These are phyloP conservation scores for Cryptomyrus ogoouensis DNA, from an alignment of 2,113 vertebrate genomes.

Conservation along the genomic window DNA sequence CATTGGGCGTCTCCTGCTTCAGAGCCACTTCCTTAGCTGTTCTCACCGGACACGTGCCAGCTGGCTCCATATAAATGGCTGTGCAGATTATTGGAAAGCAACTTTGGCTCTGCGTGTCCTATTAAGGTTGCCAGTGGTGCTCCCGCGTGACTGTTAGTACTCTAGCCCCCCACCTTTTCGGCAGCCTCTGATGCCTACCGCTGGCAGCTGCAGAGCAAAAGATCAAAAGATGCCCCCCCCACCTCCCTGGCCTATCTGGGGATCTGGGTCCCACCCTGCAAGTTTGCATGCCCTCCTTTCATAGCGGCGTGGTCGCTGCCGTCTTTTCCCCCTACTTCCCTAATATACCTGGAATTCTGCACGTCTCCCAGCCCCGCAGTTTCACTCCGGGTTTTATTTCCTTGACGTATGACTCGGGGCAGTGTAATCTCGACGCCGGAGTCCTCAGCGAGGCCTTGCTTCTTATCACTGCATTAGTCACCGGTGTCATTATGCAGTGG, in stretches of 20 bases:
- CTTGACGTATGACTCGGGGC: slow-evolving; percentile 38
- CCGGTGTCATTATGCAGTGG: slow-evolving; percentile 57
- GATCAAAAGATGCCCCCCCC: not conserved
- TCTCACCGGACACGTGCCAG: not conserved
- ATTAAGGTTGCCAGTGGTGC: not conserved
- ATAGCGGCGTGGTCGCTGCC: not conserved
- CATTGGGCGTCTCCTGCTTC: not conserved
- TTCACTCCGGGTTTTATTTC: slow-evolving; percentile 42
- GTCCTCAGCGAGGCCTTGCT: slow-evolving; percentile 48
- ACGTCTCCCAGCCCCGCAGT: slow-evolving; percentile 23
- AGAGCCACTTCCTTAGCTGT: not conserved
- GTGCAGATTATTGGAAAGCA: slow-evolving; percentile 6
- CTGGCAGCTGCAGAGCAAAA: not conserved
- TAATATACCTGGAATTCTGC: slow-evolving; percentile 27
- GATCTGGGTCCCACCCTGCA: not conserved
- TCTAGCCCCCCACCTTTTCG: not conserved
- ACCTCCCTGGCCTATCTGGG: not conserved
- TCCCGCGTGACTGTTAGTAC: not conserved
- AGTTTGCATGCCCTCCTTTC: not conserved
- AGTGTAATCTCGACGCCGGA: slow-evolving; percentile 41
- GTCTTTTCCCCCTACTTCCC: slow-evolving; percentile 11
- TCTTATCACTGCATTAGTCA: slow-evolving; percentile 56
- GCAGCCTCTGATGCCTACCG: not conserved
- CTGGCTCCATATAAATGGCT: not conserved
- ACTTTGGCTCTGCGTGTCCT: not conserved